phyloP scores from a whole-genome alignment of 2,113 vertebrate genomes.

The Dicerorhinus sumatrensis region DNA sequence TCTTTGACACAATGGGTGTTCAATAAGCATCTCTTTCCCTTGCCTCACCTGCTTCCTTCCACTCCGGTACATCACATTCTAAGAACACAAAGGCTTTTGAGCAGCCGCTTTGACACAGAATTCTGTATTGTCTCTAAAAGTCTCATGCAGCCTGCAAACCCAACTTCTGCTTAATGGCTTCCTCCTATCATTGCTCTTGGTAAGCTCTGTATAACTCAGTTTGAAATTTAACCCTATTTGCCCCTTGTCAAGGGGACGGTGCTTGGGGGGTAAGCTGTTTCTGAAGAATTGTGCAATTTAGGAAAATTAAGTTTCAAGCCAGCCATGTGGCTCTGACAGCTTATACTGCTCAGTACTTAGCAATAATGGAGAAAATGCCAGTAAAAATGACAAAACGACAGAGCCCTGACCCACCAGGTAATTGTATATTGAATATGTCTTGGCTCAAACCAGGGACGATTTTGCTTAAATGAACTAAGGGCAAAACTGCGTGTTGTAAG shows the following conservation, averaged over 20 bases:
- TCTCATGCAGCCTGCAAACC: conserved; percentile 38
- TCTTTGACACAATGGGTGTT: not conserved
- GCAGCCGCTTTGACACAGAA: conserved; percentile 34
- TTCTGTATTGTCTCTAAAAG: conserved; percentile 68
- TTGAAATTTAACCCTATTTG: conserved; percentile 80
- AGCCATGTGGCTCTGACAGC: conserved; percentile 80
- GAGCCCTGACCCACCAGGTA: conserved; percentile 80
- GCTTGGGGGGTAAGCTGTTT: conserved; percentile 49
- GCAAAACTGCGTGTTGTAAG: conserved; percentile 73
- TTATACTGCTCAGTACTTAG: conserved; percentile 80
- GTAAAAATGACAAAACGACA: conserved; percentile 82
- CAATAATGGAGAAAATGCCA: conserved; percentile 84
- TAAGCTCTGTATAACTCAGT: conserved; percentile 65
- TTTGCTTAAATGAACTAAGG: conserved; percentile 79
- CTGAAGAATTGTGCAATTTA: conserved; percentile 78
- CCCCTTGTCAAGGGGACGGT: conserved; percentile 71
- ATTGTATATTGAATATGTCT: conserved; percentile 83
- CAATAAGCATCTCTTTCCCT: not conserved
- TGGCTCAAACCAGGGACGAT: conserved; percentile 76
- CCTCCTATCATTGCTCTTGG: conserved; percentile 38
- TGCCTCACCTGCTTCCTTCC: not conserved
- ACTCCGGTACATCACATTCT: not conserved
- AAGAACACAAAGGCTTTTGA: conserved; percentile 33
- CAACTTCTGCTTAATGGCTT: conserved; percentile 75
- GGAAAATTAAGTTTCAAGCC: conserved; percentile 81